A percentile compares a stretch with the other conserved stretches of the same genome.
Conservation (phyloP, 2,888 invertebrate genomes). For the Nasonovia ribisnigri region DNA sequence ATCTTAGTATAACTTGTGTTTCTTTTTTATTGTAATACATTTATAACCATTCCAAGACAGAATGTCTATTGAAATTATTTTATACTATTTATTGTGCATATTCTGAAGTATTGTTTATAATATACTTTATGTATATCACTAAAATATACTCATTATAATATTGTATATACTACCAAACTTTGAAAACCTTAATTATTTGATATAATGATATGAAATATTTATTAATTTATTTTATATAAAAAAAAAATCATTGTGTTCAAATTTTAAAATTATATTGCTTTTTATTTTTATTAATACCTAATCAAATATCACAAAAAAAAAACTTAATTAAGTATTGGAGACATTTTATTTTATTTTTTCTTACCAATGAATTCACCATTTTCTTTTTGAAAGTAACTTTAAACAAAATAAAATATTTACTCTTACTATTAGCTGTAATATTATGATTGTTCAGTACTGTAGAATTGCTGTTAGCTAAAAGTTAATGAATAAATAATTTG, state of each 20-base stretch:
- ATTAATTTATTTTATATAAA: not conserved
- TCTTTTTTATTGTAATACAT: slow-evolving; percentile 2
- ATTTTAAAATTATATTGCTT: not conserved
- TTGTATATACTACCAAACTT: slow-evolving; percentile 7
- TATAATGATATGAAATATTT: not conserved
- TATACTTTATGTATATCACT: slow-evolving; percentile 16
- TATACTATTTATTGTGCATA: not conserved
- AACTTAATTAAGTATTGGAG: not conserved
- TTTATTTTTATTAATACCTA: slow-evolving; percentile 10
- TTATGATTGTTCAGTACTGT: not conserved
- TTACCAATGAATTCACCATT: not conserved
- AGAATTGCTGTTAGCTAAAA: not conserved
- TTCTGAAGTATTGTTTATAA: not conserved
- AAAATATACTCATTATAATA: slow-evolving; percentile 14
- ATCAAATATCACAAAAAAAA: not conserved
- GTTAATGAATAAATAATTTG: not conserved
- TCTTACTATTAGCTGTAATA: not conserved
- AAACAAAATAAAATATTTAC: not conserved
- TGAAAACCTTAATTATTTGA: not conserved
- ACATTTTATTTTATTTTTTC: not conserved
- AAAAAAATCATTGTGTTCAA: not conserved
- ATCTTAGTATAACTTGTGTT: not conserved
- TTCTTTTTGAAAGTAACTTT: not conserved
- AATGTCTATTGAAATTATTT: slow-evolving; percentile 1
- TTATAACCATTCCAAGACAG: slow-evolving; percentile 53